These are phyloP conservation scores for Hypena proboscidalis DNA, from an alignment of 2,888 invertebrate genomes.

Conservation along the genomic window DNA sequence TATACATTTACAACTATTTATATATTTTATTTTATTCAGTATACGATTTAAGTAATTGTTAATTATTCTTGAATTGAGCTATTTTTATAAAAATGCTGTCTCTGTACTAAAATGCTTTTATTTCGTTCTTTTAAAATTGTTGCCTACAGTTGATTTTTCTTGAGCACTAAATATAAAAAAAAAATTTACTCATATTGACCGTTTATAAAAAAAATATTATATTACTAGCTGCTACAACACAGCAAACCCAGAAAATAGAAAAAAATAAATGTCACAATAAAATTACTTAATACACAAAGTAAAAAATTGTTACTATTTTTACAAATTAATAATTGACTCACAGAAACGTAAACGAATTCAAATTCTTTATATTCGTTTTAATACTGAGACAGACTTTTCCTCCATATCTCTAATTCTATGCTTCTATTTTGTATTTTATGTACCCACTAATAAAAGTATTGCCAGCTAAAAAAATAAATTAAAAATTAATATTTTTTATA, in stretches of 20 bases:
- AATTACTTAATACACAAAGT: no score
- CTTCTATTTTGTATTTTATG: conserved; percentile 39
- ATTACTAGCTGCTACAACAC: no score
- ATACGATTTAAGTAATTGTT: conserved; percentile 23
- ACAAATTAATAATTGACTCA: no score
- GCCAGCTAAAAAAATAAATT: conserved; percentile 55
- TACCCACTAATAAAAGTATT: conserved; percentile 36
- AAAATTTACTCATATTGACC: no score
- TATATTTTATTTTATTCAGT: conserved; percentile 19
- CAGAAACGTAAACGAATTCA: no score
- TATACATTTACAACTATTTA: conserved; percentile 27
- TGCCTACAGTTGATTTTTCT: no score
- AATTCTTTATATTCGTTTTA: conserved; percentile 5
- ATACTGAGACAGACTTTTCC: conserved; percentile 18
- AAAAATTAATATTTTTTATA: conserved; percentile 61
- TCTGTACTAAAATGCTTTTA: conserved; percentile 28
- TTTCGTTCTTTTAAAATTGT: no score
- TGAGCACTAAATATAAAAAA: no score
- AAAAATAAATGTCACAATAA: no score
- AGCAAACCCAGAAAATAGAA: no score
- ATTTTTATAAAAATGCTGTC: conserved; percentile 24
- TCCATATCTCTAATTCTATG: conserved; percentile 26
- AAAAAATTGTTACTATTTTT: no score
- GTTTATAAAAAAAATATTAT: no score
- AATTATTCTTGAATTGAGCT: conserved; percentile 18